phyloP scores from a whole-genome alignment of 2,113 vertebrate species.

The Candoia aspera region DNA sequence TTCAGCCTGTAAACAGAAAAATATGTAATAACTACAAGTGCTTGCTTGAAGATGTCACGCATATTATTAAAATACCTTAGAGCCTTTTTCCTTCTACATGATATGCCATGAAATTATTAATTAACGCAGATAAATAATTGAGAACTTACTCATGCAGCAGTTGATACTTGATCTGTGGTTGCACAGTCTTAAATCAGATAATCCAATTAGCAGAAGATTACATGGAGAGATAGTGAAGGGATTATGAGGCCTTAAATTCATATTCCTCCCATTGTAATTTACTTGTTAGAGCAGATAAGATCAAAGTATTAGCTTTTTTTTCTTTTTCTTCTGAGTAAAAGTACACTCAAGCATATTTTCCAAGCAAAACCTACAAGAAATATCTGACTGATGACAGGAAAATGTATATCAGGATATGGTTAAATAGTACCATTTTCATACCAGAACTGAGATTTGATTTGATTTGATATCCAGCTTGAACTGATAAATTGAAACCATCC shows the following conservation, averaged over 20 bases:
- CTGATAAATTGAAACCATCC: not conserved
- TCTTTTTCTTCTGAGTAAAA: not conserved
- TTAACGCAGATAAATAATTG: conserved; percentile 71
- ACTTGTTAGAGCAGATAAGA: conserved; percentile 60
- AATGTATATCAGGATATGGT: not conserved
- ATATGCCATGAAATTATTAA: conserved; percentile 4
- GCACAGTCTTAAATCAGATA: conserved; percentile 68
- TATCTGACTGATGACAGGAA: not conserved
- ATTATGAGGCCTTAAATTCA: conserved; percentile 62
- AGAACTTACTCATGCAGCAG: conserved; percentile 71
- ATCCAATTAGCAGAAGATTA: conserved; percentile 74
- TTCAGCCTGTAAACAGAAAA: not conserved
- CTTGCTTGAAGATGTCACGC: not conserved
- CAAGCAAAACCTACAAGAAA: not conserved
- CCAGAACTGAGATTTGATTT: not conserved
- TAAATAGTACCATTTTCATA: not conserved
- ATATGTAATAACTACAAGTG: not conserved
- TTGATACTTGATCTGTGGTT: conserved; percentile 65
- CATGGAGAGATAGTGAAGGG: conserved; percentile 67
- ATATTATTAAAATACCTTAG: conserved; percentile 6
- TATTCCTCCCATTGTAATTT: conserved; percentile 60
- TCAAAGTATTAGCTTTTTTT: conserved; percentile 32
- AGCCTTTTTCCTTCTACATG: conserved; percentile 11
- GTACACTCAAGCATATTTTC: not conserved
- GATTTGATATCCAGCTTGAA: not conserved